Evolutionary conservation across 2,888 invertebrate species (phyloP).

Genomic region (Bellardia bayeri): DNA sequence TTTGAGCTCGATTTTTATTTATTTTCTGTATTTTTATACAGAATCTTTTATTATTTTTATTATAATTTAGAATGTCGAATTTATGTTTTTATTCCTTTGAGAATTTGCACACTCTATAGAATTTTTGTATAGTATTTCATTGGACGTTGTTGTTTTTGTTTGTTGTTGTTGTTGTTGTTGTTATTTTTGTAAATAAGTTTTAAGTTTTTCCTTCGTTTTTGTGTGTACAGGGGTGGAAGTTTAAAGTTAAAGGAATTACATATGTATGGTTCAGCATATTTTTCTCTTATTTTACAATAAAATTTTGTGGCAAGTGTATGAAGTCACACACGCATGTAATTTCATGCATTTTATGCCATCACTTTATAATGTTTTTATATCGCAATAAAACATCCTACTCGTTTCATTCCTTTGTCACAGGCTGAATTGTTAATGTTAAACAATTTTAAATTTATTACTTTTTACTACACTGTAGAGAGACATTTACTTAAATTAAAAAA

Average conservation of each 20-base stretch:
- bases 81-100: conserved; percentile 68
- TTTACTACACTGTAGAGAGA: conserved; percentile 43
- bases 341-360: conserved; percentile 71
- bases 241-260: conserved; percentile 42
- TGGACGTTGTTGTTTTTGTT: conserved; percentile 49
- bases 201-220: conserved; percentile 6
- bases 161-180: conserved; percentile 57
- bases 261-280: conserved; percentile 60
- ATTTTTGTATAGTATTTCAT: conserved; percentile 50
- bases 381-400: background rate
- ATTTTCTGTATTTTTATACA: conserved; percentile 23
- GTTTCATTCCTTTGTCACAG: conserved; percentile 11
- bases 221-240: conserved; percentile 8
- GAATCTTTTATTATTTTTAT: conserved; percentile 49
- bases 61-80: conserved; percentile 62
- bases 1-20: conserved; percentile 44
- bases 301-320: conserved; percentile 79
- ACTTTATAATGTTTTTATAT: conserved; percentile 45
- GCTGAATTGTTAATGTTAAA: conserved; percentile 34
- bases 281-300: conserved; percentile 69
- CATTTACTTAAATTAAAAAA: conserved; percentile 38
- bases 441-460: conserved; percentile 68
- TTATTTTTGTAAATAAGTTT: conserved; percentile 57
- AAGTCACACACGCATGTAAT: conserved; percentile 76
- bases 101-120: conserved; percentile 67